Evolutionary conservation across 2,797 vertebrate genomes (phyloP).

Genomic region (Alauda arvensis): DNA sequence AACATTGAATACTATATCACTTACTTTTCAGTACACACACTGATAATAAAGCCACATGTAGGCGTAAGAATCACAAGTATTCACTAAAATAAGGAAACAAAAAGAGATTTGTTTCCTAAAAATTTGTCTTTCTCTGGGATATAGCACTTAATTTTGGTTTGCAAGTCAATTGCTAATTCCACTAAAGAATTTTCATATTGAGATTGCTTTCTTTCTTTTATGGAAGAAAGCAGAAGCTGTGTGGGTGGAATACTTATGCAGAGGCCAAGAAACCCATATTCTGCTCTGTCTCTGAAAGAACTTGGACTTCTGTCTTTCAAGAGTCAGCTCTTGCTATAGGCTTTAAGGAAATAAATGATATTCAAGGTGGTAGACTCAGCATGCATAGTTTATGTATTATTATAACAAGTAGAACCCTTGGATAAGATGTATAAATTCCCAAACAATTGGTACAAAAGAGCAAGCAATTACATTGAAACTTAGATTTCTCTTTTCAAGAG

Average conservation of each 20-base stretch:
- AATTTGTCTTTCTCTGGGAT: not conserved
- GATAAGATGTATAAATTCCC: not conserved
- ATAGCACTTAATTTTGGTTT: not conserved
- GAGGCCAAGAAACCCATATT: not conserved
- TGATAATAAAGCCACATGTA: not conserved
- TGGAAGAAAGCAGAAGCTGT: not conserved
- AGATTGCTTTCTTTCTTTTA: not conserved
- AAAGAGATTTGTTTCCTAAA: not conserved
- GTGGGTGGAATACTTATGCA: not conserved
- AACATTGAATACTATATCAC: not conserved
- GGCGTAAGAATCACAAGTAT: not conserved
- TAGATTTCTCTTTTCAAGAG: not conserved
- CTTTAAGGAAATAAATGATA: not conserved
- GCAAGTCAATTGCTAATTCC: not conserved
- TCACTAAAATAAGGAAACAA: not conserved
- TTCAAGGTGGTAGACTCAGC: not conserved
- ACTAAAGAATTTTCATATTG: not conserved
- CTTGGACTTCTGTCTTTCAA: not conserved
- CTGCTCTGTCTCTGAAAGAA: not conserved
- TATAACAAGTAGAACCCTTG: not conserved
- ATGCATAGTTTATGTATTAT: not conserved
- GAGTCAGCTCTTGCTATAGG: not conserved
- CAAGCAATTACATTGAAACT: not conserved
- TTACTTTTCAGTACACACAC: not conserved
- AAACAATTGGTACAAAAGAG: not conserved